Conservation (phyloP, 2,888 invertebrate genomes). For the Stenodema calcarata region DNA sequence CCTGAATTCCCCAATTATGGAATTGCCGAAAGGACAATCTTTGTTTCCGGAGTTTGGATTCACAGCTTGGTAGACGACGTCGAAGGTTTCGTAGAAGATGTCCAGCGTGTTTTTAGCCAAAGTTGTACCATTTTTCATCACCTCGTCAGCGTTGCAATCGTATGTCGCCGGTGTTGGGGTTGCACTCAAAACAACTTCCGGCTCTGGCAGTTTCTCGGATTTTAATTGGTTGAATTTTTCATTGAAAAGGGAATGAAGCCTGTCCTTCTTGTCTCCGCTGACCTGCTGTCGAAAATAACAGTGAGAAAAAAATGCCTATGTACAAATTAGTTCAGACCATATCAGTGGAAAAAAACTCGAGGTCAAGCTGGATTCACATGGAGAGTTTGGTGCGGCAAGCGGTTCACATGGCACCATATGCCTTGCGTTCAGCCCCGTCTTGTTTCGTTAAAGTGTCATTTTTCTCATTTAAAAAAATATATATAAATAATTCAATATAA, state of each 20-base stretch:
- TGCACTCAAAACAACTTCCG: not conserved
- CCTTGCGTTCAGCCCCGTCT: too few relatives aligned
- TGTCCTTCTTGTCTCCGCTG: not conserved
- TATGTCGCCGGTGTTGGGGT: not conserved
- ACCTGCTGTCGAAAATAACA: not conserved
- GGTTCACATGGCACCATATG: too few relatives aligned
- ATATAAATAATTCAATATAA: too few relatives aligned
- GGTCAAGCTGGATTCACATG: too few relatives aligned
- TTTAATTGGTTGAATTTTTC: not conserved
- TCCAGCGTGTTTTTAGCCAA: not conserved
- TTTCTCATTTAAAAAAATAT: too few relatives aligned
- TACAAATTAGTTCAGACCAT: too few relatives aligned
- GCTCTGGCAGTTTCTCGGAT: not conserved
- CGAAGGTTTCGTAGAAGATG: not conserved
- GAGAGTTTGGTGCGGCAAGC: too few relatives aligned
- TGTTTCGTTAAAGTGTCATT: too few relatives aligned
- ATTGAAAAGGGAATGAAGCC: not conserved
- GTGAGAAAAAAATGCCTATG: too few relatives aligned
- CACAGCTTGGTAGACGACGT: not conserved
- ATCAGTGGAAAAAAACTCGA: too few relatives aligned
- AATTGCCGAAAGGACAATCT: not conserved
- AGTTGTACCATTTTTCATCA: not conserved
- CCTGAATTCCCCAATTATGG: not conserved
- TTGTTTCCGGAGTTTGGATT: not conserved
- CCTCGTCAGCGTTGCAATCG: not conserved